phyloP scores from a whole-genome alignment of 2,888 invertebrate genomes.

The Lasioglossum marginatum region DNA sequence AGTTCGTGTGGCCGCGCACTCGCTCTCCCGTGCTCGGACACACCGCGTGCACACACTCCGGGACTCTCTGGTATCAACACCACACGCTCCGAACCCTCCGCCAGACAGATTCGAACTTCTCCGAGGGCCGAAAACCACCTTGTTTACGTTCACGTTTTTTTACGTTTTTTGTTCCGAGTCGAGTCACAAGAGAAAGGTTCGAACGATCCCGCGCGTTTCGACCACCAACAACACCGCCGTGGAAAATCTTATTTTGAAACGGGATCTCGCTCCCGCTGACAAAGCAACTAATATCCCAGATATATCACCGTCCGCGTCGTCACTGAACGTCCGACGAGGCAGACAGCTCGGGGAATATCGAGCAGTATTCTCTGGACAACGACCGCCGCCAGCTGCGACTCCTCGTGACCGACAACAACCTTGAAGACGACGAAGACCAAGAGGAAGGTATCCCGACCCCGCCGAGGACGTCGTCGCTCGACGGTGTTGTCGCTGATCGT shows the following conservation, averaged over 20 bases:
- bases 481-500: slow-evolving; percentile 16
- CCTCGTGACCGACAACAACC: slow-evolving; percentile 46
- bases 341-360: neutral
- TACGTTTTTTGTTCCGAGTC: too few relatives aligned
- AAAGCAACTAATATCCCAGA: neutral
- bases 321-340: slow-evolving; percentile 40
- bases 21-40: slow-evolving; percentile 66
- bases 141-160: neutral
- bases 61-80: neutral
- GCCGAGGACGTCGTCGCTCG: slow-evolving; percentile 31
- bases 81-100: neutral
- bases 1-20: slow-evolving; percentile 79
- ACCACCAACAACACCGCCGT: neutral
- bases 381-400: slow-evolving; percentile 11
- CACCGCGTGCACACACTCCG: slow-evolving; percentile 54
- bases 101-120: neutral
- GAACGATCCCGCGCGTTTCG: too few relatives aligned
- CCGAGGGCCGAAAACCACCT: neutral
- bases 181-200: neutral
- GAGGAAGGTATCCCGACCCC: slow-evolving; percentile 12
- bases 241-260: too few relatives aligned
- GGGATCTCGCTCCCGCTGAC: neutral
- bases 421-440: slow-evolving; percentile 4
- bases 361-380: slow-evolving; percentile 27
- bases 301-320: slow-evolving; percentile 27